A percentile compares a stretch with the other conserved stretches of the same genome.
phyloP scores from a whole-genome alignment of 2,113 vertebrate species.

The Hystrix brachyura region DNA sequence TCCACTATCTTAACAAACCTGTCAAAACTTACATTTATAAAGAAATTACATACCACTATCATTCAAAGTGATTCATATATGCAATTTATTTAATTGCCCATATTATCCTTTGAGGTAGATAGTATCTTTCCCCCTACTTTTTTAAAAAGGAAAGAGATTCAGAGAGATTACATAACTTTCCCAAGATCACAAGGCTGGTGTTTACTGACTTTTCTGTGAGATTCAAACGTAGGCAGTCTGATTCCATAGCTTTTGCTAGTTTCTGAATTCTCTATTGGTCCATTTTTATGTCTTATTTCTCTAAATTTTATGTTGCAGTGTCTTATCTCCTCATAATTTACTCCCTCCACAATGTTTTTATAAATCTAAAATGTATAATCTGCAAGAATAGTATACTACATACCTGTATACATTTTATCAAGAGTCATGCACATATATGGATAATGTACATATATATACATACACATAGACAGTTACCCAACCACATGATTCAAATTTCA shows the following conservation, averaged over 20 bases:
- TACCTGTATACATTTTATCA: neutral
- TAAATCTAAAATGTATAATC: conserved; percentile 24
- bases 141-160: conserved; percentile 23
- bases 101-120: neutral
- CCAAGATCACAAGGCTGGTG: neutral
- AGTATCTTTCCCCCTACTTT: conserved; percentile 5
- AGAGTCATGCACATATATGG: conserved; percentile 22
- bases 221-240: neutral
- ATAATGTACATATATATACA: neutral
- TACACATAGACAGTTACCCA: neutral
- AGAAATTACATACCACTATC: neutral
- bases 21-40: neutral
- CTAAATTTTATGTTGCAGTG: conserved; percentile 7
- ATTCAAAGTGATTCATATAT: neutral
- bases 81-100: conserved; percentile 9
- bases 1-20: conserved; percentile 15
- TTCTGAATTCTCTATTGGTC: neutral
- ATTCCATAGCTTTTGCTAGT: neutral
- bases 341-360: neutral
- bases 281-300: conserved; percentile 43
- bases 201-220: neutral
- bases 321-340: neutral
- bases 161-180: neutral
- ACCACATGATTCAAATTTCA: conserved; percentile 39
- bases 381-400: neutral